These are phyloP conservation scores for Tympanoctomys barrerae DNA, from an alignment of 2,797 vertebrate genomes.

Conservation along the genomic window DNA sequence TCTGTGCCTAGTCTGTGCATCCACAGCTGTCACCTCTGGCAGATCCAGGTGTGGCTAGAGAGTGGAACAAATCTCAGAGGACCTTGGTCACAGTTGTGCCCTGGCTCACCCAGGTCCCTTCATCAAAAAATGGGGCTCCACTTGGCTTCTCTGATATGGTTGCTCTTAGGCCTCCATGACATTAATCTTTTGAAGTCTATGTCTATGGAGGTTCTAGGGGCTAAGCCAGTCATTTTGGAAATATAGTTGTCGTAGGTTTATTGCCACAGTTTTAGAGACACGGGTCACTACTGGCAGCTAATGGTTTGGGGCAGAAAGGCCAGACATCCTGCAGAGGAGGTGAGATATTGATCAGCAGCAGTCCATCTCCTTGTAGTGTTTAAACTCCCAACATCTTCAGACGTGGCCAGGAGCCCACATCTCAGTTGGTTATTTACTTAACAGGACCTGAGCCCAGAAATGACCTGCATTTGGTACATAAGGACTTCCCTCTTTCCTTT, in stretches of 20 bases:
- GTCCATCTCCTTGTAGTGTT: too few relatives aligned
- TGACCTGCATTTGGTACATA: background rate
- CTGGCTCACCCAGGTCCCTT: background rate
- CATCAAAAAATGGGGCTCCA: background rate
- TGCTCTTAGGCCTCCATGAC: background rate
- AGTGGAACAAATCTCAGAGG: background rate
- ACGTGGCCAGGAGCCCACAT: too few relatives aligned
- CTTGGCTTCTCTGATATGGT: background rate
- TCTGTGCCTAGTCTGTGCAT: background rate
- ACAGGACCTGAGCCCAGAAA: background rate
- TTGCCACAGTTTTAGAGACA: background rate
- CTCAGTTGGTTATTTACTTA: background rate
- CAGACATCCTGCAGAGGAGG: background rate
- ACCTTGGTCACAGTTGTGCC: background rate
- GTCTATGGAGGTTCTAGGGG: background rate
- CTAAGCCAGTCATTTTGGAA: background rate
- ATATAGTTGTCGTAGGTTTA: background rate
- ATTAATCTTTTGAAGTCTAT: background rate
- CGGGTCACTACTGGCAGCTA: background rate
- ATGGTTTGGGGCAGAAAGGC: background rate
- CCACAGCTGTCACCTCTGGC: accelerated
- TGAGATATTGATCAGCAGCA: background rate
- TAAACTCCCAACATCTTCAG: background rate
- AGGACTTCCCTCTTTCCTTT: accelerated
- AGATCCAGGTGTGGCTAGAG: background rate